Conservation (phyloP, 92 coral and sea anemone species). For the Scolanthus callimorphus region DNA sequence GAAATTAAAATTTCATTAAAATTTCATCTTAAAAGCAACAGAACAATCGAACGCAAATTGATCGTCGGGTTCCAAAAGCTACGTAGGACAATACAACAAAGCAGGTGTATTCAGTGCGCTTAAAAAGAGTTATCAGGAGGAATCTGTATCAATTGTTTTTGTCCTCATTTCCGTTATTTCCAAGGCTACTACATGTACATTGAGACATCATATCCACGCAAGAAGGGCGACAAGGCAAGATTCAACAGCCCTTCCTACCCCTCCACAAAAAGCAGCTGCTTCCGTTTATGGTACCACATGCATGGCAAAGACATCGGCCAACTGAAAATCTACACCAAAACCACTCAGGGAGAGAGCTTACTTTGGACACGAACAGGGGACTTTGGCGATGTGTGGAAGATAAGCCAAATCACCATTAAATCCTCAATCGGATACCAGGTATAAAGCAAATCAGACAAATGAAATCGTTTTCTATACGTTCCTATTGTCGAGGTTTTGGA, state of each 20-base stretch:
- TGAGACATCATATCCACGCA: slow-evolving; percentile 78
- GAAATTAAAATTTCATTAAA: no score
- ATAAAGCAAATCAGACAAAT: neutral
- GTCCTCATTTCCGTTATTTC: no score
- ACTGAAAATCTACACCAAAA: slow-evolving; percentile 46
- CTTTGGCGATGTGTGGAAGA: slow-evolving; percentile 79
- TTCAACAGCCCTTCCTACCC: slow-evolving; percentile 53
- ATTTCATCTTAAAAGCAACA: no score
- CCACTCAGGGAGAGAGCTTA: slow-evolving; percentile 11
- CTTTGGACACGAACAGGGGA: slow-evolving; percentile 67
- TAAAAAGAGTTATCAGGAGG: no score
- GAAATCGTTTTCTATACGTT: no score
- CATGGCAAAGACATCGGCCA: slow-evolving; percentile 70
- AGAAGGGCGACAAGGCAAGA: slow-evolving; percentile 69
- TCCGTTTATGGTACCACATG: slow-evolving; percentile 95
- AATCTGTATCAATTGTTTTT: no score
- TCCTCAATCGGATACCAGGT: slow-evolving; percentile 56
- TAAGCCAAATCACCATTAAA: slow-evolving; percentile 58
- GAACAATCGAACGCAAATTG: no score
- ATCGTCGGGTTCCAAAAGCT: no score
- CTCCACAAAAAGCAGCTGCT: slow-evolving; percentile 69
- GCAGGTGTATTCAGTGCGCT: no score
- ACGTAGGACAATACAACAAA: no score
- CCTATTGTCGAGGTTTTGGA: no score
- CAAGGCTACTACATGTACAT: slow-evolving; percentile 90